phyloP scores from a whole-genome alignment of 2,113 vertebrate species.

The Clarias magur region DNA sequence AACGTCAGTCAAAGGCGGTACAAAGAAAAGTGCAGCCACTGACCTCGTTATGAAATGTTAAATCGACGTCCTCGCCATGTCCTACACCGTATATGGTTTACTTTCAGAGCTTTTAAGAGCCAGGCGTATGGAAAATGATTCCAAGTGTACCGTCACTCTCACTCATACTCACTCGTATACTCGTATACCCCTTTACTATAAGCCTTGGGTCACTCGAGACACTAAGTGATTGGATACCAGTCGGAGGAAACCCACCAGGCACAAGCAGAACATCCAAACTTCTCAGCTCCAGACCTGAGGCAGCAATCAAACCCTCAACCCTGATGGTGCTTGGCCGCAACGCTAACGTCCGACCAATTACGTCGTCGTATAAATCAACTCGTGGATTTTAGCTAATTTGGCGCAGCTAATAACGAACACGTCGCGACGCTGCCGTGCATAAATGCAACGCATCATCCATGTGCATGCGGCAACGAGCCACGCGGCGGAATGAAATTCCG shows the following conservation, averaged over 20 bases:
- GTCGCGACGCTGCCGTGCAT: neutral
- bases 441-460: neutral
- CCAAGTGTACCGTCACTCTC: neutral
- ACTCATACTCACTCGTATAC: too few species aligned
- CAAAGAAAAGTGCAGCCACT: neutral
- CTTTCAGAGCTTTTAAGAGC: neutral
- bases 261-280: too few species aligned
- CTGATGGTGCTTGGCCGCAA: too few species aligned
- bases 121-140: neutral
- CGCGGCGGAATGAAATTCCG: neutral
- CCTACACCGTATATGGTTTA: neutral
- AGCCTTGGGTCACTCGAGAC: too few species aligned
- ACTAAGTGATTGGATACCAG: too few species aligned
- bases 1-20: neutral
- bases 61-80: neutral
- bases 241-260: too few species aligned
- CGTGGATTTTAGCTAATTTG: too few species aligned
- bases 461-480: neutral
- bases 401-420: neutral
- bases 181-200: too few species aligned
- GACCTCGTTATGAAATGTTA: neutral
- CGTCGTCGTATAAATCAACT: neutral
- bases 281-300: too few species aligned
- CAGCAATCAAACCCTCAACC: too few species aligned
- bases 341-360: neutral